Base-by-base conservation (phyloP, 2,797 vertebrate species). In the Danionella dracula region DNA sequence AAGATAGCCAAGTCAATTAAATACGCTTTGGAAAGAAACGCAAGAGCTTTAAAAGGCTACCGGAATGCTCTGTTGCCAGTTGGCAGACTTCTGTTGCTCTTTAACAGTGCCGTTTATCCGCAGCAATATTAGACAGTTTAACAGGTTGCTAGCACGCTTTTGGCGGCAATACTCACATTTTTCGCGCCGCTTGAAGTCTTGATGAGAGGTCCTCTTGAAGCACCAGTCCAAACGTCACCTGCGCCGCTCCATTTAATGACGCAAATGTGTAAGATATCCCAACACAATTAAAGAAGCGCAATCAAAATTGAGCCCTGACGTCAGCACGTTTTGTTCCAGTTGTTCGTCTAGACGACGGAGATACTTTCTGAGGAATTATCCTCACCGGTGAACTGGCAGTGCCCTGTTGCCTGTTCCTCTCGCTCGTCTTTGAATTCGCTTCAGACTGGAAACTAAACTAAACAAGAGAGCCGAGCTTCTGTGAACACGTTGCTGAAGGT, bases 171-270 rank as follows among this genome's bases (percentile, higher is more conserved):
- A 74, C 72, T 74, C 42, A 74, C 72, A 74, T 74, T 74, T 68
- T 19, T 57, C 58, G 56, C 72, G 55, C 68, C 49, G 67, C 59
- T 73, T 62, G 31, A 29, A 49, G 66, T 68, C 65, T 65, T 34
- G 40, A 5, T 57, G 34, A 38, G 60, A 55, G 55, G 34, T 70
- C 58, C 68, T 66, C 35, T 61, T 31, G 42, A 72, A 72, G 51
- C 64, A 71, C 58, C 63, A 72, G 65, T 75, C 74, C 69, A 78
- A 80, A 70, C 83, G 87, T 90, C 89, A 90, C 87, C 85, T 90
- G 77, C 68, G 84, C 83, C 73, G 78, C 73, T 85, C 82, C 88
- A 90, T 90, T 81, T 49, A 40, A 71, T 59, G 74, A 76, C 80
- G 83, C 68, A 34, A 48, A 67, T 44, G 34, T 35, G 35, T 31